A percentile compares a stretch with the other conserved stretches of the same genome.
These are phyloP conservation scores for Onychostruthus taczanowskii DNA, from an alignment of 2,113 vertebrate species.

Conservation along the genomic window DNA sequence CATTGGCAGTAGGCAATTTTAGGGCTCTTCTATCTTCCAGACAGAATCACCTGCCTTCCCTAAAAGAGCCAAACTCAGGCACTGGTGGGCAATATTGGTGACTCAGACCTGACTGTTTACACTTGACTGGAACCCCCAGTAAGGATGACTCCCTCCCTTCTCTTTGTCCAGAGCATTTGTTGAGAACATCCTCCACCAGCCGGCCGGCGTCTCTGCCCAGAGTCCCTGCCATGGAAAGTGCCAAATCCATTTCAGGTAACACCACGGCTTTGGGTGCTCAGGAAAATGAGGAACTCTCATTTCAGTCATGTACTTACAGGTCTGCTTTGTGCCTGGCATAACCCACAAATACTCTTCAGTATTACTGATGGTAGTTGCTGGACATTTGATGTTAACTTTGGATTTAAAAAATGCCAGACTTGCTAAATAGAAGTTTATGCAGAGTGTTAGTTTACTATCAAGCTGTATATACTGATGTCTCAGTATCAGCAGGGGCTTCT, in stretches of 20 bases:
- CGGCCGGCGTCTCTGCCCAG: conserved; percentile 84
- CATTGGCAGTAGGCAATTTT: not conserved
- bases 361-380: not conserved
- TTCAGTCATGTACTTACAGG: not conserved
- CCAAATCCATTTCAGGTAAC: conserved; percentile 88
- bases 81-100: not conserved
- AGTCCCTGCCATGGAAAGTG: conserved; percentile 87
- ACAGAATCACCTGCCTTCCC: not conserved
- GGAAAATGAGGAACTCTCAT: not conserved
- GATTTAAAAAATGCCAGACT: not conserved
- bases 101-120: not conserved
- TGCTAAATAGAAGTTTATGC: not conserved
- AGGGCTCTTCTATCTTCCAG: not conserved
- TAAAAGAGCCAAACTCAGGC: not conserved
- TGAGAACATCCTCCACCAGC: conserved; percentile 82
- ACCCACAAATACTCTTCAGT: not conserved
- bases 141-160: not conserved
- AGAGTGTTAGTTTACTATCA: not conserved
- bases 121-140: not conserved
- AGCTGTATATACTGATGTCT: not conserved
- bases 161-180: conserved; percentile 79
- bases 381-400: not conserved
- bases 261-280: too few relatives aligned
- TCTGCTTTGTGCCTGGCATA: not conserved
- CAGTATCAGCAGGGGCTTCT: not conserved